These are phyloP conservation scores for Myanophis thanlyinensis DNA, from an alignment of 2,113 vertebrate species.

Conservation along the genomic window DNA sequence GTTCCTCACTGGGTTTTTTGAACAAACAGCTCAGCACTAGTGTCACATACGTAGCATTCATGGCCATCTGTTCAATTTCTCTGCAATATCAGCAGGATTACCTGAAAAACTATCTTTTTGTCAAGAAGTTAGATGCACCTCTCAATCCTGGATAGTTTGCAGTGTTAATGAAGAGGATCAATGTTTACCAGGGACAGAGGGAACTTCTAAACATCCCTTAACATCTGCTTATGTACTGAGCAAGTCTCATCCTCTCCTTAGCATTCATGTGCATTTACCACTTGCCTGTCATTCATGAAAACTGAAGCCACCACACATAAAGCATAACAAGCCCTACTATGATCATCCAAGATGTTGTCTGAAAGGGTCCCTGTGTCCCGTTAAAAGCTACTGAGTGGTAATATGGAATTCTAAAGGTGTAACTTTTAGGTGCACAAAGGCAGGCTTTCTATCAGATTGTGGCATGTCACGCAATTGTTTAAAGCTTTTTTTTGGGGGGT, in stretches of 20 bases:
- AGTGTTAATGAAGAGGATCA: neutral
- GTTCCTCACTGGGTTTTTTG: slow-evolving; percentile 5
- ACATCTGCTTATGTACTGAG: neutral
- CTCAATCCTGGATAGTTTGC: neutral
- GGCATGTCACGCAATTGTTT: neutral
- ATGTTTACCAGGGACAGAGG: slow-evolving; percentile 13
- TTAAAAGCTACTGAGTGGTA: neutral
- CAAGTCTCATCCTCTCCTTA: neutral
- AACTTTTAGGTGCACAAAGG: neutral
- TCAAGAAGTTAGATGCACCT: neutral
- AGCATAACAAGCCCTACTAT: neutral
- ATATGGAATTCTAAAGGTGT: neutral
- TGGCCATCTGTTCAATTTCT: neutral
- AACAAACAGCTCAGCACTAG: neutral
- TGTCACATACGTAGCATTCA: neutral
- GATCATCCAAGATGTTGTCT: neutral
- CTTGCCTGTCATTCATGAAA: neutral
- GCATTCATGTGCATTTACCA: neutral
- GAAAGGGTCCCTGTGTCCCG: neutral
- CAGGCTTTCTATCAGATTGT: neutral
- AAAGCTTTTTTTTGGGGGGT: neutral
- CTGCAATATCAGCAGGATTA: neutral
- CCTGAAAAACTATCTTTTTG: neutral
- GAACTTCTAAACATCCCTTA: neutral
- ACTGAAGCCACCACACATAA: neutral